phyloP scores from a whole-genome alignment of 1,140 invertebrate genomes.

The Doryteuthis pealeii region DNA sequence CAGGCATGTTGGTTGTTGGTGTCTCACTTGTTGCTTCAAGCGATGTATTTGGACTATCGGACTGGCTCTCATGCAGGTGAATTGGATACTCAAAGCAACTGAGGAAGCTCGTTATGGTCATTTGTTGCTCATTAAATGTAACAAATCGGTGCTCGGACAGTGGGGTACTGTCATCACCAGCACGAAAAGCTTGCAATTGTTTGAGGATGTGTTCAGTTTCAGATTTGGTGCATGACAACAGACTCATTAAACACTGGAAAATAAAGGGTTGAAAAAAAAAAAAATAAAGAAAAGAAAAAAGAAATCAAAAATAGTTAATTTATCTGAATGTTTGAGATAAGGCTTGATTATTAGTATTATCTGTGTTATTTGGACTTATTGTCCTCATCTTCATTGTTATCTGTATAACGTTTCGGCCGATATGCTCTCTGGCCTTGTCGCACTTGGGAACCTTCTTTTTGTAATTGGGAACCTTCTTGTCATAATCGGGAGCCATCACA shows the following conservation, averaged over 20 bases:
- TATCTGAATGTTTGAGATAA: too few species aligned
- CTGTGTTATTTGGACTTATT: too few species aligned
- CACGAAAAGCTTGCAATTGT: constrained; percentile 28
- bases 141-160: constrained; percentile 24
- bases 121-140: constrained; percentile 31
- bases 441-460: too few species aligned
- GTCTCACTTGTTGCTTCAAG: constrained; percentile 11
- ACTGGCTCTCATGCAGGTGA: constrained; percentile 27
- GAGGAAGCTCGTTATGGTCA: constrained; percentile 41
- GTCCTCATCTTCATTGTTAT: too few species aligned
- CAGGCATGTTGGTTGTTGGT: constrained; percentile 6
- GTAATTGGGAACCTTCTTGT: too few species aligned
- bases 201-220: constrained; percentile 40
- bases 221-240: constrained; percentile 37
- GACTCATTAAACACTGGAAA: constrained; percentile 21
- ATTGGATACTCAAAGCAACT: constrained; percentile 48
- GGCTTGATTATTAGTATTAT: too few species aligned
- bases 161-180: constrained; percentile 10
- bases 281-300: too few species aligned
- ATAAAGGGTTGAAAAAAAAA: not conserved
- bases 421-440: too few species aligned
- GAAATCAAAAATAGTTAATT: too few species aligned
- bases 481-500: too few species aligned
- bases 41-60: not conserved
- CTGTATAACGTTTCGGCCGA: too few species aligned